A percentile compares a stretch with the other conserved stretches of the same genome.
These are phyloP conservation scores for Ceryle rudis DNA, from an alignment of 2,797 vertebrate genomes.

Conservation along the genomic window DNA sequence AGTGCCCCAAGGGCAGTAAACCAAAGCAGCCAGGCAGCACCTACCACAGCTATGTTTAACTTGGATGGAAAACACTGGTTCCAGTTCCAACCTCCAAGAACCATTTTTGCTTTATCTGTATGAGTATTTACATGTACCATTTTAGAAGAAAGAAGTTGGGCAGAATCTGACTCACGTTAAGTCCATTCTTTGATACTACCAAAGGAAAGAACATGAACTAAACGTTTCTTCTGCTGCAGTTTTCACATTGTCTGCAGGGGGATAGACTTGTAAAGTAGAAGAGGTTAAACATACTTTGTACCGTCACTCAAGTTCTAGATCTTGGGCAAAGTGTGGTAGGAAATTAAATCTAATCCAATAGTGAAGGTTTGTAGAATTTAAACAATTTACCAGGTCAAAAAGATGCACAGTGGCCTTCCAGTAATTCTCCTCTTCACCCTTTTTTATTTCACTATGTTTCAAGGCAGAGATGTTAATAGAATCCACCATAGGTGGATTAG, in stretches of 20 bases:
- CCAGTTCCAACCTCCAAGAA: background rate
- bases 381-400: background rate
- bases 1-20: background rate
- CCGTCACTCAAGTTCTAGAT: background rate
- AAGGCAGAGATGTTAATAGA: background rate
- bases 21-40: background rate
- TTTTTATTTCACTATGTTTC: background rate
- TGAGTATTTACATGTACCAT: background rate
- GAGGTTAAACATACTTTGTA: background rate
- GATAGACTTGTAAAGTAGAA: background rate
- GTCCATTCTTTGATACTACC: background rate
- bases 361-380: background rate
- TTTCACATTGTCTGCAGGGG: background rate
- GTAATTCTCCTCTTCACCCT: background rate
- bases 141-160: background rate
- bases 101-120: background rate
- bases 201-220: background rate
- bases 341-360: background rate
- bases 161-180: background rate
- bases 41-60: background rate
- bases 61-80: background rate
- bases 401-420: background rate
- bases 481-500: background rate
- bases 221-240: slow-evolving; percentile 16
- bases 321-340: background rate